Evolutionary conservation across 2,888 invertebrate species (phyloP).

Genomic region (Agrilus cyanescens): DNA sequence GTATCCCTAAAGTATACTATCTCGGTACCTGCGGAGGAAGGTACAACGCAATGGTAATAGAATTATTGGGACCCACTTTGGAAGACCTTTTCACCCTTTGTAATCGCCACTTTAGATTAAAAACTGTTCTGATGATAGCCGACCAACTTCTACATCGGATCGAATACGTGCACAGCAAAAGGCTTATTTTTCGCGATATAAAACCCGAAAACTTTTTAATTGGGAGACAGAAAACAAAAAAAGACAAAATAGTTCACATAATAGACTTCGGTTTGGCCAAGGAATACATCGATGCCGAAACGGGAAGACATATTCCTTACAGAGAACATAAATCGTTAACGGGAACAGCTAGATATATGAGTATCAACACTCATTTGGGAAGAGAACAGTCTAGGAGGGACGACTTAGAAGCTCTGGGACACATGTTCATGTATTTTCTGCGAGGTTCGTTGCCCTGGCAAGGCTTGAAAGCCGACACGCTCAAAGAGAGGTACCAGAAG

Average conservation of each 20-base stretch:
- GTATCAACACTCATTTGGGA: conserved; percentile 99
- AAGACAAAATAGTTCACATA: conserved; percentile 98
- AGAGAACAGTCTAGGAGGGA: conserved; percentile 99
- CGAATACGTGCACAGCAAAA: conserved; percentile 98
- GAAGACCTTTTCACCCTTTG: conserved; percentile 64
- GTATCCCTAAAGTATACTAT: conserved; percentile 58
- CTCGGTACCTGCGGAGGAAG: conserved; percentile 59
- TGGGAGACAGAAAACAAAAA: conserved; percentile 92
- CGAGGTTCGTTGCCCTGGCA: conserved; percentile 99
- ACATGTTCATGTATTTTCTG: conserved; percentile 99
- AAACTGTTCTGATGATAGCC: conserved; percentile 61
- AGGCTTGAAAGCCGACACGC: conserved; percentile 97
- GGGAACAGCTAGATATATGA: conserved; percentile 99
- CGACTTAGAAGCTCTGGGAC: conserved; percentile 97
- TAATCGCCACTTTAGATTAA: conserved; percentile 56
- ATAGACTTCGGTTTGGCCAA: conserved; percentile 99
- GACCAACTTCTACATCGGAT: conserved; percentile 79
- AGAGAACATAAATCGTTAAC: conserved; percentile 99
- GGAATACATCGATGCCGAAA: conserved; percentile 99
- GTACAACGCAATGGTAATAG: conserved; percentile 64
- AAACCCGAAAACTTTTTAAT: conserved; percentile 99
- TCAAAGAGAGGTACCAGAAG: conserved; percentile 99
- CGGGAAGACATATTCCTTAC: conserved; percentile 99
- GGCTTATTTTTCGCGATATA: conserved; percentile 97
- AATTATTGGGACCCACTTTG: conserved; percentile 58